Percentiles rank a stretch among this genome's conserved stretches.
These are phyloP conservation scores for Chionomys nivalis DNA, from an alignment of 2,113 vertebrate species.

Conservation along the genomic window DNA sequence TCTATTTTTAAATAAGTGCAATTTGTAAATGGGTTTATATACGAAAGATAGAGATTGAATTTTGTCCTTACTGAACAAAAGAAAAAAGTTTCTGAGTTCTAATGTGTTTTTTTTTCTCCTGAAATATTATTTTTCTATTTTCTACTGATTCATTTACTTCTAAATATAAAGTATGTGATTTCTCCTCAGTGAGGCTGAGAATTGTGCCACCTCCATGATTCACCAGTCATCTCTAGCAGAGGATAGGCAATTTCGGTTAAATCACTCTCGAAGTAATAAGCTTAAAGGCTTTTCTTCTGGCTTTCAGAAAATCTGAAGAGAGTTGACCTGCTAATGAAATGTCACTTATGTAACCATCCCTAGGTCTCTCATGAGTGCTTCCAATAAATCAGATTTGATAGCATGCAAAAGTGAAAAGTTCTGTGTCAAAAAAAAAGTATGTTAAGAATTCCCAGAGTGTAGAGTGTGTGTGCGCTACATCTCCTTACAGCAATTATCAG, in stretches of 20 bases:
- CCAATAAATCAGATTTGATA: constrained; percentile 28
- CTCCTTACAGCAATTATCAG: background rate
- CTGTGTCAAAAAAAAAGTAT: background rate
- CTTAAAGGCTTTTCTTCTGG: constrained; percentile 36
- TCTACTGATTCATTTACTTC: constrained; percentile 65
- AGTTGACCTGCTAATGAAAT: constrained; percentile 61
- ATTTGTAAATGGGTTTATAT: background rate
- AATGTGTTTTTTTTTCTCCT: background rate
- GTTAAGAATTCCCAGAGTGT: background rate
- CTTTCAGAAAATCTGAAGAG: constrained; percentile 63
- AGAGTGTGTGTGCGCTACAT: background rate
- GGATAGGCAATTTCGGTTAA: constrained; percentile 63
- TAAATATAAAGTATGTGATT: constrained; percentile 66
- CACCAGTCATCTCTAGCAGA: constrained; percentile 46
- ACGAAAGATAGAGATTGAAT: background rate
- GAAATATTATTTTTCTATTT: constrained; percentile 29
- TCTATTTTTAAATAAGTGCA: constrained; percentile 36
- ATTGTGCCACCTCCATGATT: constrained; percentile 62
- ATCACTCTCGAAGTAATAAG: constrained; percentile 63
- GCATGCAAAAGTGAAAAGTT: constrained; percentile 32
- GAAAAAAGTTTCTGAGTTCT: background rate
- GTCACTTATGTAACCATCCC: constrained; percentile 51
- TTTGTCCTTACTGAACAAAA: background rate
- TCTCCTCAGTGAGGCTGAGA: constrained; percentile 54
- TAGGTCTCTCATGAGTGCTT: constrained; percentile 10